Percentiles rank a stretch among this genome's conserved stretches.
phyloP scores from a whole-genome alignment of 2,113 vertebrate species.

The Malurus alboscapulatus region DNA sequence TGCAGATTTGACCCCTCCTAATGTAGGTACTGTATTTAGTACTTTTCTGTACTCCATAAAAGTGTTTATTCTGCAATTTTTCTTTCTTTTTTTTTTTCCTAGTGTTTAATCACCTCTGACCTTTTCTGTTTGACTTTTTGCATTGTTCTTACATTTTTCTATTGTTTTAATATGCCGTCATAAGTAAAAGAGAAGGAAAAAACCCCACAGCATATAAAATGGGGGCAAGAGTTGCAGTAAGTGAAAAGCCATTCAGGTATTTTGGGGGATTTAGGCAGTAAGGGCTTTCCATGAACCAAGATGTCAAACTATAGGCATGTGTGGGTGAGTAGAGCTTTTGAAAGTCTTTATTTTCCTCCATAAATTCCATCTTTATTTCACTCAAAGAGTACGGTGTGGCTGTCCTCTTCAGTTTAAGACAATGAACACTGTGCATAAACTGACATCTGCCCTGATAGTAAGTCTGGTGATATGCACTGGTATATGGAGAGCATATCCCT shows the following conservation, averaged over 20 bases:
- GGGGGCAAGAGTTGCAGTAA: neutral
- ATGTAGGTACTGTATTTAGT: slow-evolving; percentile 89
- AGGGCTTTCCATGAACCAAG: neutral
- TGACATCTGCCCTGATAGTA: neutral
- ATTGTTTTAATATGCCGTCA: slow-evolving; percentile 74
- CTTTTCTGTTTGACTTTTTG: slow-evolving; percentile 63
- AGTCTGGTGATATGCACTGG: neutral
- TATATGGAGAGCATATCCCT: neutral
- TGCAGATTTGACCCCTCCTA: slow-evolving; percentile 86
- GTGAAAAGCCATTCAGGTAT: neutral
- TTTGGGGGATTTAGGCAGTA: neutral
- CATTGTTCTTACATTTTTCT: slow-evolving; percentile 61
- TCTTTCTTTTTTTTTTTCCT: neutral
- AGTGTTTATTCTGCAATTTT: slow-evolving; percentile 53
- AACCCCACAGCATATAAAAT: neutral
- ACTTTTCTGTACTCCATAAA: slow-evolving; percentile 71
- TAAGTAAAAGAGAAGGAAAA: neutral
- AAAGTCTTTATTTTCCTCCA: neutral
- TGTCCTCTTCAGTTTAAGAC: neutral
- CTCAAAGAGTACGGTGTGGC: neutral
- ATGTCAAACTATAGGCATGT: neutral
- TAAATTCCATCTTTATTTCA: neutral
- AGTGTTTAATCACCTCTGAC: slow-evolving; percentile 22
- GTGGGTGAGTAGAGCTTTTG: neutral
- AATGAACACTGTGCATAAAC: neutral